These are phyloP conservation scores for Drosophila repleta DNA, from an alignment of 1,140 invertebrate genomes.

Conservation along the genomic window DNA sequence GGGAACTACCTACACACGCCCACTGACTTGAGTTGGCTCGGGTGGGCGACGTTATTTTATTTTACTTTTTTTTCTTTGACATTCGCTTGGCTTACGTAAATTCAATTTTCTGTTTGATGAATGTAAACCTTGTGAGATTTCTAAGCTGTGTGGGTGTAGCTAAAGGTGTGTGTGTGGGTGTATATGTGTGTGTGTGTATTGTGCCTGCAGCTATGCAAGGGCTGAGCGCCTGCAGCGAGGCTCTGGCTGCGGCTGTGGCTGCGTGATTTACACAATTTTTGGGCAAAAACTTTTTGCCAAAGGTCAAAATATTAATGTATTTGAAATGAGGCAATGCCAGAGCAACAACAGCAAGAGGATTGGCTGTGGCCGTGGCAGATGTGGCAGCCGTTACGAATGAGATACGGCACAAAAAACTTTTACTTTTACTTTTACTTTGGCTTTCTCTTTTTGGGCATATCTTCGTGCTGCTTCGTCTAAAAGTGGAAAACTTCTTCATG, in stretches of 20 bases:
- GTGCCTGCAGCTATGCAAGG: slow-evolving; percentile 70
- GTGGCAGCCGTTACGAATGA: slow-evolving; percentile 37
- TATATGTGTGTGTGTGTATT: slow-evolving; percentile 19
- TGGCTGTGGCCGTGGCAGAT: no score
- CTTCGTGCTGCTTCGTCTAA: neutral
- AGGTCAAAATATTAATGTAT: slow-evolving; percentile 81
- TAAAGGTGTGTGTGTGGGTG: slow-evolving; percentile 16
- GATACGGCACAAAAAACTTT: slow-evolving; percentile 65
- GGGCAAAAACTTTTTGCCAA: slow-evolving; percentile 49
- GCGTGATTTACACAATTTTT: slow-evolving; percentile 58
- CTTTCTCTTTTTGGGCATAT: slow-evolving; percentile 21
- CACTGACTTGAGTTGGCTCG: slow-evolving; percentile 2
- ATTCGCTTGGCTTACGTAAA: slow-evolving; percentile 74
- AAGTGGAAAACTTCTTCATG: slow-evolving; percentile 77
- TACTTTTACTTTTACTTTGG: slow-evolving; percentile 36
- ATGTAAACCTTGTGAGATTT: slow-evolving; percentile 59
- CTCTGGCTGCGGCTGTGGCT: neutral
- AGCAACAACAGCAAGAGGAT: slow-evolving; percentile 12
- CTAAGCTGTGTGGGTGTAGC: slow-evolving; percentile 13
- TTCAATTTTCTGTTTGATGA: slow-evolving; percentile 79
- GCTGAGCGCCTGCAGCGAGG: neutral
- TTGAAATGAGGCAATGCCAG: slow-evolving; percentile 65
- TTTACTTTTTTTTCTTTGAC: slow-evolving; percentile 44
- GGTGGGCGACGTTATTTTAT: slow-evolving; percentile 17
- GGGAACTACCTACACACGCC: neutral